Percentiles rank a stretch among this genome's conserved stretches.
phyloP scores from a whole-genome alignment of 2,113 vertebrate genomes.

The Dasyprocta punctata region DNA sequence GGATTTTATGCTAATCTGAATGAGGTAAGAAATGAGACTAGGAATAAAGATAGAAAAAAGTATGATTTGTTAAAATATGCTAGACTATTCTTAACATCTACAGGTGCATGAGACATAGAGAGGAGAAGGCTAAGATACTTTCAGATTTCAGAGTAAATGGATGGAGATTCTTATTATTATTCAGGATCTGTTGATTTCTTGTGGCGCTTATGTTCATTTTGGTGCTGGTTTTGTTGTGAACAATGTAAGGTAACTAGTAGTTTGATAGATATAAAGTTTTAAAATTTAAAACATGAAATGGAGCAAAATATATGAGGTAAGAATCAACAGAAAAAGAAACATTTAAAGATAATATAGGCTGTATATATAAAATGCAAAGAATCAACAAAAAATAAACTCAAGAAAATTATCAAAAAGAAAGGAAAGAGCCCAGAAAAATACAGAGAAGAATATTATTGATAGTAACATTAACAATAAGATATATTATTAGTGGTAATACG shows the following conservation, averaged over 20 bases:
- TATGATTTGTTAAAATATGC: neutral
- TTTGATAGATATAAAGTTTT: neutral
- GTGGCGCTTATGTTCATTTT: neutral
- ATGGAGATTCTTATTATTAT: neutral
- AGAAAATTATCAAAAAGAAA: neutral
- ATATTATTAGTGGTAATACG: neutral
- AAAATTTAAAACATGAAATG: slow-evolving; percentile 1
- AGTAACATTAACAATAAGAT: neutral
- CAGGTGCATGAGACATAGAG: neutral
- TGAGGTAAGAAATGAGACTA: neutral
- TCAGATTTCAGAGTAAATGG: neutral
- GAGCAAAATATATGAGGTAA: neutral
- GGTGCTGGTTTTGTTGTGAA: neutral
- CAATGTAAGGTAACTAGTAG: neutral
- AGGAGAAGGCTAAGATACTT: neutral
- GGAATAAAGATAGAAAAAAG: neutral
- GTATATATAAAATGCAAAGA: neutral
- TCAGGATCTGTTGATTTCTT: neutral
- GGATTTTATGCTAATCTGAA: neutral
- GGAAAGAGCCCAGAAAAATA: neutral
- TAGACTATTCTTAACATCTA: neutral
- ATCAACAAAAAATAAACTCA: neutral
- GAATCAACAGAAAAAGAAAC: neutral
- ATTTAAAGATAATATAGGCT: neutral
- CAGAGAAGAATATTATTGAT: neutral